Base-by-base conservation (phyloP, 2,888 invertebrate species). In the Cataglyphis altisquamis region DNA sequence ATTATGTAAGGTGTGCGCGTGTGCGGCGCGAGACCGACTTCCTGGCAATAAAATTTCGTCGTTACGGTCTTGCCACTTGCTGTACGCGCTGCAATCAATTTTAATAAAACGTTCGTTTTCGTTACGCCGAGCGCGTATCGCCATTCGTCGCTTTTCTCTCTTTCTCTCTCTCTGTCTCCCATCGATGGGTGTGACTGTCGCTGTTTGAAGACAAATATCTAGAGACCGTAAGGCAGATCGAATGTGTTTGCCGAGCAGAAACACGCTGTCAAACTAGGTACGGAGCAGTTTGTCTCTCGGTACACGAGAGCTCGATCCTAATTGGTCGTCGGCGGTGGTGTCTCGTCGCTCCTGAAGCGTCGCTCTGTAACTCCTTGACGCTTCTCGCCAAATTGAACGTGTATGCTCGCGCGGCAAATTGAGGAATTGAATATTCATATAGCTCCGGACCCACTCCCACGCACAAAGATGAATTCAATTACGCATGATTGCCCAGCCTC, bases 361-460 rank as follows among this genome's bases (percentile, higher is more conserved):
- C 85, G 85, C 55, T 32, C 41, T 2, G 12, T 52, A 68, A 85
- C 88, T 90, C 87, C 90, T 90, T 90, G 88, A 87, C 88, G 90
- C 88, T 87, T 90, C 90, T 90, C 91, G 88, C 86, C 92, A 93
- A 94, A 92, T 94, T 93, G 93, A 92, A 91, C 90, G 90, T 89
- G 91, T 90, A 92, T 89, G 89, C 86, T 87, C 87, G 86, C 86
- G 86, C 87, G 85, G 91, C 91, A 92, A 93, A 92, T 92, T 91
- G 91, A 92, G 91, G 90, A 92, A 92, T 93, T 94, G 94, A 94
- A 94, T 94, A 94, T 94, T 94, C 94, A 94, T 94, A 92, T 87
- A 81, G 86, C 81, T 86, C 84, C 87, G 86, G 88, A 45, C 36
- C 70, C 39, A 68, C 70, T 55, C 88, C 88, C 90, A 85, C 73